Evolutionary conservation across 2,113 vertebrate species (phyloP).

Genomic region (Plotosus lineatus): DNA sequence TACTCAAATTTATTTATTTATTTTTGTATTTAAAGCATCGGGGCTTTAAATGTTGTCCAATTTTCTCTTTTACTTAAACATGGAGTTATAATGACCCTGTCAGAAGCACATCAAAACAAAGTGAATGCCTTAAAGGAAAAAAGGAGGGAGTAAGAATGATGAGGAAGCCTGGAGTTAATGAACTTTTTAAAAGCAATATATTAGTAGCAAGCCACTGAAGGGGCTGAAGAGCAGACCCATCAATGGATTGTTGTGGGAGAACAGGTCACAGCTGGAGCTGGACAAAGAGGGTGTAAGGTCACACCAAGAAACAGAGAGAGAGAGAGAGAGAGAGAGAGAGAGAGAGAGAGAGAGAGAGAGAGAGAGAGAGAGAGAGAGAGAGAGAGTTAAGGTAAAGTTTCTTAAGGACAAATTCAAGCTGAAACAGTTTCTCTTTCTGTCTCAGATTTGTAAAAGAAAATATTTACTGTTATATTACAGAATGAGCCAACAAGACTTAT

Average conservation of each 20-base stretch:
- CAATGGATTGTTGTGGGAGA: constrained; percentile 19
- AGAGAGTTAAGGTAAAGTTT: constrained; percentile 5
- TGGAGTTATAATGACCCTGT: not conserved
- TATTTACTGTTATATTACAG: not conserved
- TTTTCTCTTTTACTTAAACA: not conserved
- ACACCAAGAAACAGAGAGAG: constrained; percentile 30
- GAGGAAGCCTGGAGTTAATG: constrained; percentile 39
- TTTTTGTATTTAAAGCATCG: not conserved
- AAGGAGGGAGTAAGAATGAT: constrained; percentile 24
- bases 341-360: too few species aligned
- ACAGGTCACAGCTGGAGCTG: constrained; percentile 38
- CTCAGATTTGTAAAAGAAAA: not conserved
- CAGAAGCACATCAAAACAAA: not conserved
- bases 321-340: too few species aligned
- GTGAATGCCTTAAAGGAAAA: not conserved
- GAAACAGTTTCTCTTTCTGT: constrained; percentile 23
- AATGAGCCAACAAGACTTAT: not conserved
- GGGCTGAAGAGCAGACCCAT: constrained; percentile 8
- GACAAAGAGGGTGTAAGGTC: constrained; percentile 44
- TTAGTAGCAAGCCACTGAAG: constrained; percentile 24
- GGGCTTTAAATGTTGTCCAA: not conserved
- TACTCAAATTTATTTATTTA: not conserved
- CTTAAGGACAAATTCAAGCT: not conserved
- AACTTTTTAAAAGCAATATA: constrained; percentile 41
- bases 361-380: too few species aligned